Conservation (phyloP, 2,113 vertebrate species). For the Melozone crissalis region DNA sequence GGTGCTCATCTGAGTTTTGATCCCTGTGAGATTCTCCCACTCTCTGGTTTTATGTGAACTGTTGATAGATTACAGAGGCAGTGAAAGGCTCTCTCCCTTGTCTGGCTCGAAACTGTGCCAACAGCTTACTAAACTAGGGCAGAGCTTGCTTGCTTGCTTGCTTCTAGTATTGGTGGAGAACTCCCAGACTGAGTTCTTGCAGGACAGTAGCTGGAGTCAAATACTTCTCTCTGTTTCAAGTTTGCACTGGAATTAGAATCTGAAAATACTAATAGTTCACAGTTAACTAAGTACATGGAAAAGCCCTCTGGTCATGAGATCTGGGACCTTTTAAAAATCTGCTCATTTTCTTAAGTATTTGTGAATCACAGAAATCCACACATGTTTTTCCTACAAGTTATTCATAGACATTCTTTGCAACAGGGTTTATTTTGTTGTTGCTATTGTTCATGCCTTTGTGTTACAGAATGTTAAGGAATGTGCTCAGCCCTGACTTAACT, state of each 20-base stretch:
- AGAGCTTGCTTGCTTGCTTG: background rate
- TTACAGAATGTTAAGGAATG: background rate
- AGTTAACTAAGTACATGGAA: background rate
- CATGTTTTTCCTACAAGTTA: background rate
- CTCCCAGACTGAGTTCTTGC: background rate
- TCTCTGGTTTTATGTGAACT: background rate
- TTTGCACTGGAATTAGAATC: background rate
- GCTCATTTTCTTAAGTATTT: background rate
- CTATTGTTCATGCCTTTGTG: background rate
- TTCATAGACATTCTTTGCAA: background rate
- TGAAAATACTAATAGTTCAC: background rate
- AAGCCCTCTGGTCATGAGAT: background rate
- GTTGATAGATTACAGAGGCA: background rate
- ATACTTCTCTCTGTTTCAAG: background rate
- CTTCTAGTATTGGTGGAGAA: background rate
- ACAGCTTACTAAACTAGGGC: background rate
- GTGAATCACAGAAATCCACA: background rate
- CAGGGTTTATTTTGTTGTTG: background rate
- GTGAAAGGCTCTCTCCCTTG: background rate
- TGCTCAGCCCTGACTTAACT: background rate
- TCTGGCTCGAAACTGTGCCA: background rate
- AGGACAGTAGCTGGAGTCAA: background rate
- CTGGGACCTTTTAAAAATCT: background rate
- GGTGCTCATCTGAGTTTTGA: background rate
- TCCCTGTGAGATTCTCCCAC: background rate